Evolutionary conservation across 2,113 vertebrate species (phyloP), one percentile per base, ranked within the genome.

Genomic region (Pelmatolapia mariae): DNA sequence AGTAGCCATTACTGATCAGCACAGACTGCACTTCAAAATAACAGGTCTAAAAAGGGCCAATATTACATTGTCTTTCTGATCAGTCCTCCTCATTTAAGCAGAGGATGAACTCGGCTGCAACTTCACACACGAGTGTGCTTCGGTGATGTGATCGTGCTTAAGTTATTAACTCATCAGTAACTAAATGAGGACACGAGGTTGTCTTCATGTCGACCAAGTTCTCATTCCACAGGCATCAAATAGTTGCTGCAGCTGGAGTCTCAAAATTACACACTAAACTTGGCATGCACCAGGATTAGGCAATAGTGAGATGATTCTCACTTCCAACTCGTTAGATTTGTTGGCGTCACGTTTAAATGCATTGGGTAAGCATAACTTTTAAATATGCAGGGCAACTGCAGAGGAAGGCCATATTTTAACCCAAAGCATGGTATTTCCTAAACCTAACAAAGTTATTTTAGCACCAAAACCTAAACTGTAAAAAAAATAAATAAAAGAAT

Each of bases 321-420:
- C 24, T 76, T 43, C 43, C 24, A 12, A 47, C 43, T 78, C 1
- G 0, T 50, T 47, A 19, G 43, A 50, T 31, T 50, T 78, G 24
- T 78, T 78, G 43, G 24, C 4, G 6, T 31, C 71, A 76, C 24
- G 10, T 50, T 76, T 50, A 76, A 76, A 31, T 19, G 24, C 24
- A 50, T 31, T 47, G 71, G 43, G 9, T 76, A 19, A 76, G 24
- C 40, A 50, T 29, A 2, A 5, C 50, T 78, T 50, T 78, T 31
- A 50, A 78, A 50, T 5, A 11, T 78, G 7, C 43, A 78, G 71
- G 43, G 43, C 9, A 0, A 50, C 43, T 78, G 26, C 26, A 50
- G 10, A 8, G 16, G 10, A 1, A 47, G 24, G 43, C 43, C 0
- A 50, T 19, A 8, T 76, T 50, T 76, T 0, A 76, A 76, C 6